Conservation (phyloP, 2,113 vertebrate species). For the Scopus umbretta region DNA sequence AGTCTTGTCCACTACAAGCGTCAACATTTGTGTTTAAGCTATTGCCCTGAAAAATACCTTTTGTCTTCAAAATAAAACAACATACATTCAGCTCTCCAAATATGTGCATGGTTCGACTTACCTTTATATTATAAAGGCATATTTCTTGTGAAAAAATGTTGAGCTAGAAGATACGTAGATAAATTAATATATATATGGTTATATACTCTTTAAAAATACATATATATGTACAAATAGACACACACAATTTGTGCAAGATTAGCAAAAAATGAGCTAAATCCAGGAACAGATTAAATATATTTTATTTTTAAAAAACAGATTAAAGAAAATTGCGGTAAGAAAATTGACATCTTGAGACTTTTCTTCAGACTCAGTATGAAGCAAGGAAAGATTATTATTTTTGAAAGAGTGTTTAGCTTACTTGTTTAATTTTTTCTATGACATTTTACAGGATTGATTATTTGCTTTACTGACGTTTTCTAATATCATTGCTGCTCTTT, state of each 20-base stretch:
- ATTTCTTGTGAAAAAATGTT: neutral
- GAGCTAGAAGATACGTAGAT: neutral
- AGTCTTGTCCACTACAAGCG: neutral
- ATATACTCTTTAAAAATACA: neutral
- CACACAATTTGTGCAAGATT: neutral
- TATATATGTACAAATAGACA: neutral
- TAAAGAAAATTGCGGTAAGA: neutral
- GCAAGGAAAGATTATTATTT: neutral
- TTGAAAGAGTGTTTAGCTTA: neutral
- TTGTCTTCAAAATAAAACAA: neutral
- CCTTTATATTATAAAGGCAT: neutral
- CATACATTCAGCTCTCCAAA: neutral
- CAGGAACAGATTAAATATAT: neutral
- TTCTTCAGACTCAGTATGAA: neutral
- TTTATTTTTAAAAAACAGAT: too few relatives aligned
- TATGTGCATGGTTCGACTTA: neutral
- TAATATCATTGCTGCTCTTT: neutral
- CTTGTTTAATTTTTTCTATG: neutral
- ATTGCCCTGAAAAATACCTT: neutral
- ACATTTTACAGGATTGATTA: neutral
- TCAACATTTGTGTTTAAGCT: neutral
- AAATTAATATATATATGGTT: neutral
- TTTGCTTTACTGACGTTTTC: neutral
- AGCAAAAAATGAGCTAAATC: neutral
- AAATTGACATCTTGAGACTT: neutral